Evolutionary conservation across 2,888 invertebrate species (phyloP), one percentile per base, ranked within the genome.

Genomic region (Apodemia duryi): DNA sequence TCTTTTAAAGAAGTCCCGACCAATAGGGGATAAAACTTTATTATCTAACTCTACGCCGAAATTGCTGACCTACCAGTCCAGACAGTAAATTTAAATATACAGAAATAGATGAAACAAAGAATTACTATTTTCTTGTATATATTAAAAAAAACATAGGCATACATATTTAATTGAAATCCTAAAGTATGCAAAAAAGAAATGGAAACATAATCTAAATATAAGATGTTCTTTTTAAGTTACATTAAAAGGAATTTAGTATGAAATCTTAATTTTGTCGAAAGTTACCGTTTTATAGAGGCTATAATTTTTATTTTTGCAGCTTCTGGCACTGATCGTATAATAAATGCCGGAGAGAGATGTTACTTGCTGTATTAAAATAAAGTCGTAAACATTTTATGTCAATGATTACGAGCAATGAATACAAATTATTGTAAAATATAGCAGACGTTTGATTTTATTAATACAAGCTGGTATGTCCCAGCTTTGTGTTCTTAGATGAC

Each of bases 251-350:
- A 46, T 13, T 46, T 46, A 13, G 13, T 13, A 13, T 13, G 46
- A 46, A 46, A 46, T 46, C 46, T 46, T 11, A 46, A 54, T 54
- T 54, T 54, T 54, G 52, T 29, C 28, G 52, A 54, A 54, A 28
- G 21, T 54, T 29, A 9, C 10, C 7, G 52, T 54, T 54, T 54
- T 54, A 29, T 54, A 29, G 52, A 21, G 7, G 52, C 52, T 9
- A 54, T 54, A 54, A 54, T 54, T 28, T 21, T 28, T 54, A 54
- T 21, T 46, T 46, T 13, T 46, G 46, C 13, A 46, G 46, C 46
- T 46, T 46, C 52, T 21, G 52, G 52, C 52, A 9, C 9, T 54
- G 28, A 54, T 29, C 52, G 52, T 54, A 28, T 46, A 46, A 10
- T 54, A 54, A 54, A 54, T 54, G 29, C 52, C 10, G 52, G 7